Percentiles rank a stretch among this genome's conserved stretches.
Conservation (phyloP, 2,888 invertebrate genomes). For the Brenthis daphne region DNA sequence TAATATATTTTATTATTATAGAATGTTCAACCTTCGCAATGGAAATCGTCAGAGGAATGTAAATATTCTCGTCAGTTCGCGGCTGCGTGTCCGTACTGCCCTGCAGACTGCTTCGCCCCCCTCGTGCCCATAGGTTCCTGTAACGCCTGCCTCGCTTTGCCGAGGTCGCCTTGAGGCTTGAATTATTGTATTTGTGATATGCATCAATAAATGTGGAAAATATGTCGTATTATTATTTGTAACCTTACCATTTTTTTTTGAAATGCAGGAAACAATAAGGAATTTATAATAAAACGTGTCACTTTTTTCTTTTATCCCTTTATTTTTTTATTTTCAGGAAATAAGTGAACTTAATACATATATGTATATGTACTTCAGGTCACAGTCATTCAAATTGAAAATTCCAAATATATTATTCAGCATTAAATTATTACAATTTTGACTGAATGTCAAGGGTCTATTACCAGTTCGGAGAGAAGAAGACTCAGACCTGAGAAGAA, state of each 20-base stretch:
- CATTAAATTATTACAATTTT: too few species aligned
- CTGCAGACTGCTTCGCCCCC: conserved; percentile 55
- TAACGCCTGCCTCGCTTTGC: conserved; percentile 56
- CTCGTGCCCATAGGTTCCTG: conserved; percentile 61
- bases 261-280: too few species aligned
- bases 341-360: too few species aligned
- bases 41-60: conserved; percentile 51
- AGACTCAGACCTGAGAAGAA: too few species aligned
- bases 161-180: conserved; percentile 44
- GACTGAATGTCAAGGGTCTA: too few species aligned
- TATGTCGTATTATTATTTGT: neutral
- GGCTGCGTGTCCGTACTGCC: conserved; percentile 60
- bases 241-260: neutral
- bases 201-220: neutral
- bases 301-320: too few species aligned
- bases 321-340: too few species aligned
- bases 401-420: too few species aligned
- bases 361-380: too few species aligned
- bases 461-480: too few species aligned
- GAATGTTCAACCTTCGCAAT: conserved; percentile 55
- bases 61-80: conserved; percentile 52
- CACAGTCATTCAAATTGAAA: too few species aligned
- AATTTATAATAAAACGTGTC: too few species aligned
- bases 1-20: conserved; percentile 39
- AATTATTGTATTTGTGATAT: neutral